A percentile compares a stretch with the other conserved stretches of the same genome.
phyloP scores from a whole-genome alignment of 2,888 invertebrate species.

The Drosophila atroscutellata region DNA sequence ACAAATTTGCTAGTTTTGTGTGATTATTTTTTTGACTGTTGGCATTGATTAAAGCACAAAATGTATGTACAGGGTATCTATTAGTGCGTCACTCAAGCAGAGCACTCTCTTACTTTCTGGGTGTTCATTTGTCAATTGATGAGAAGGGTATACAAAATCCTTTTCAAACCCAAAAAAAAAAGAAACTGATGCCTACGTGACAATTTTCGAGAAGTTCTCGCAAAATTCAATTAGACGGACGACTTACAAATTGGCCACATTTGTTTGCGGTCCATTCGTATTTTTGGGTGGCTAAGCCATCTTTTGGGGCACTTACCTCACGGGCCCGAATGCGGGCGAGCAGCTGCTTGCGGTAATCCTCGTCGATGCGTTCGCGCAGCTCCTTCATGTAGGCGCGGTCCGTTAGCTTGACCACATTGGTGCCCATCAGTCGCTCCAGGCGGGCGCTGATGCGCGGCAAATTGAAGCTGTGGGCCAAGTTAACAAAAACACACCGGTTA shows the following conservation, averaged over 20 bases:
- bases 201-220: slow-evolving; percentile 28
- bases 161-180: slow-evolving; percentile 25
- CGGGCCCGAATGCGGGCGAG: slow-evolving; percentile 86
- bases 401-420: slow-evolving; percentile 87
- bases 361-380: slow-evolving; percentile 87
- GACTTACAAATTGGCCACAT: slow-evolving; percentile 66
- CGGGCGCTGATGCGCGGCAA: slow-evolving; percentile 84
- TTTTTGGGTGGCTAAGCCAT: background rate
- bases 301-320: slow-evolving; percentile 85
- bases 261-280: slow-evolving; percentile 22
- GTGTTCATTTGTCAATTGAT: background rate
- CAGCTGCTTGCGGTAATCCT: slow-evolving; percentile 87
- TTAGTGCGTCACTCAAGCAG: background rate
- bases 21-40: too few relatives aligned
- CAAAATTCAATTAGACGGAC: slow-evolving; percentile 72
- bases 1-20: background rate
- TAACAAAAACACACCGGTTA: slow-evolving; percentile 20
- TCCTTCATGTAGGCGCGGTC: slow-evolving; percentile 88
- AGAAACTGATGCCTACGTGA: slow-evolving; percentile 32
- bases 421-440: slow-evolving; percentile 84
- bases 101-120: too few relatives aligned
- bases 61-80: background rate
- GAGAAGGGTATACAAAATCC: slow-evolving; percentile 8
- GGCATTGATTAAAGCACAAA: background rate
- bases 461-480: slow-evolving; percentile 79